Evolutionary conservation across 2,113 vertebrate species (phyloP).

Genomic region (Stegastes partitus): DNA sequence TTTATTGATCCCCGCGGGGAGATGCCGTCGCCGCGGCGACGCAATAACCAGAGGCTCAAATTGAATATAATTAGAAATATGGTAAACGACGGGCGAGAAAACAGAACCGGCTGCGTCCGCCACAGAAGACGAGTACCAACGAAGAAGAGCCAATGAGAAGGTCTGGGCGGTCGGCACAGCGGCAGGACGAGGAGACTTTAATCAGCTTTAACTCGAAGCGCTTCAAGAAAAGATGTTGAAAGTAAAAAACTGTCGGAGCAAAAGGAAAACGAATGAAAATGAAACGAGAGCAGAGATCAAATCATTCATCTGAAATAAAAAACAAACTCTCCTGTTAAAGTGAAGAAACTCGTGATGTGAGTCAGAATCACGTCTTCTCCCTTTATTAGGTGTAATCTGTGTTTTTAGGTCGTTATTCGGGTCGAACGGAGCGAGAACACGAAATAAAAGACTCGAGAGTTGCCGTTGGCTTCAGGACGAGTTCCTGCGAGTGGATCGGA

Average conservation of each 20-base stretch:
- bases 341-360: too few relatives aligned
- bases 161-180: neutral
- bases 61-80: slow-evolving; percentile 71
- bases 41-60: slow-evolving; percentile 64
- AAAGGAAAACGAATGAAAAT: neutral
- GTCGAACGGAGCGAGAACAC: neutral
- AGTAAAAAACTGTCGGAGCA: neutral
- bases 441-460: neutral
- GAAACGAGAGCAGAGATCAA: too few relatives aligned
- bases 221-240: neutral
- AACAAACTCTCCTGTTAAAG: too few relatives aligned
- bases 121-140: slow-evolving; percentile 18
- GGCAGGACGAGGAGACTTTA: neutral
- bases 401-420: too few relatives aligned
- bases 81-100: slow-evolving; percentile 42
- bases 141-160: slow-evolving; percentile 8
- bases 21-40: slow-evolving; percentile 48
- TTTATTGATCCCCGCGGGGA: slow-evolving; percentile 73
- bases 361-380: too few relatives aligned
- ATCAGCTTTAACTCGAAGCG: neutral
- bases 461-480: neutral
- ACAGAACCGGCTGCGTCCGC: slow-evolving; percentile 6
- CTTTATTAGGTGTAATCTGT: too few relatives aligned
- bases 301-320: too few relatives aligned
- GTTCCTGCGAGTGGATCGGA: neutral